These are phyloP conservation scores for Rhinogobius similis DNA, from an alignment of 2,113 vertebrate genomes.

Conservation along the genomic window DNA sequence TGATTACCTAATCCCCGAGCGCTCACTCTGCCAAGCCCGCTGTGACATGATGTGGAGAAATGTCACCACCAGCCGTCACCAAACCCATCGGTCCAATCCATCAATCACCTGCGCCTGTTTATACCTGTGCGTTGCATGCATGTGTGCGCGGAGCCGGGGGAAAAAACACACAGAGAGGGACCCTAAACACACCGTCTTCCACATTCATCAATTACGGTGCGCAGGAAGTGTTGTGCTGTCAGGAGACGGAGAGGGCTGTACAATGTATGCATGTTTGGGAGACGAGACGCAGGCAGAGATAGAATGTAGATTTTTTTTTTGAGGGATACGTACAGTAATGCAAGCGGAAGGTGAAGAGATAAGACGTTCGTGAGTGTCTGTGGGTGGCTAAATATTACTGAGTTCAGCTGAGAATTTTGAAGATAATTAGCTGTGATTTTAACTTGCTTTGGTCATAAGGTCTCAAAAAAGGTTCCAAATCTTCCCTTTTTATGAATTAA, in stretches of 20 bases:
- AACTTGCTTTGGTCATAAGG: too few relatives aligned
- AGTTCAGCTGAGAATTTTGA: background rate
- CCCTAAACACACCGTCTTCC: conserved; percentile 59
- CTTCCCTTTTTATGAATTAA: too few relatives aligned
- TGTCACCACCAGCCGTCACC: conserved; percentile 61
- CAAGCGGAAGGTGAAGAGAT: conserved; percentile 9
- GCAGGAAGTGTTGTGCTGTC: conserved; percentile 58
- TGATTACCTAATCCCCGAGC: conserved; percentile 66
- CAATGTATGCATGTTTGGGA: conserved; percentile 15
- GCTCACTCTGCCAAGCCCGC: conserved; percentile 58
- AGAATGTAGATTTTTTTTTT: conserved; percentile 51
- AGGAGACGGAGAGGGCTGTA: conserved; percentile 42
- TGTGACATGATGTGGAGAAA: conserved; percentile 64
- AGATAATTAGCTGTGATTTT: too few relatives aligned
- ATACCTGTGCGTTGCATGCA: conserved; percentile 12
- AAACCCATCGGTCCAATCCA: conserved; percentile 65
- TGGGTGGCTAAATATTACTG: conserved; percentile 67
- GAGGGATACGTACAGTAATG: conserved; percentile 57
- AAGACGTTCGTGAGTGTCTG: conserved; percentile 41
- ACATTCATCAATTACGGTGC: conserved; percentile 67
- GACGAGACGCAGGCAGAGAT: conserved; percentile 46
- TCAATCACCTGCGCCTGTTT: conserved; percentile 48
- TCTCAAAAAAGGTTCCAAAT: too few relatives aligned
- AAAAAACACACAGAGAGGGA: conserved; percentile 37
- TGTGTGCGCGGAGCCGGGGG: conserved; percentile 19